Evolutionary conservation across 1,140 invertebrate species (phyloP).

Genomic region (Lasioglossum baleicum): DNA sequence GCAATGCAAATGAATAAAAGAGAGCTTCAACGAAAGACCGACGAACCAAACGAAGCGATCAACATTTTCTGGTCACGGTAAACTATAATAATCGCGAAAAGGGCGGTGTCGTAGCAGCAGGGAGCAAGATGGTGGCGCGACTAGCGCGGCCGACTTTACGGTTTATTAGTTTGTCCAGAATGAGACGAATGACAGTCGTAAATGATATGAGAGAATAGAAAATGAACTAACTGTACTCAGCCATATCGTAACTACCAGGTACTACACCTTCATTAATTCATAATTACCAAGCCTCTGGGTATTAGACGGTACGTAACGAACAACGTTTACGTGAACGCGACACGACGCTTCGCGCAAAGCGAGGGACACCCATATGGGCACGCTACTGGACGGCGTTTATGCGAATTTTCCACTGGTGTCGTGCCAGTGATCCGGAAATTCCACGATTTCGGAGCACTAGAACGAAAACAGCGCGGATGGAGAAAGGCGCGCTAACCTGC

Average conservation of each 20-base stretch:
- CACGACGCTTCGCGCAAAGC: slow-evolving; percentile 1
- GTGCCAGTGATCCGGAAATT: neutral
- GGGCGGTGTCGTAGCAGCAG: slow-evolving; percentile 54
- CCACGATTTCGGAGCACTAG: neutral
- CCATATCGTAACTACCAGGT: slow-evolving; percentile 71
- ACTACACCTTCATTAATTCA: slow-evolving; percentile 71
- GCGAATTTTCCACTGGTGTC: neutral
- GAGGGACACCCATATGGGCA: neutral
- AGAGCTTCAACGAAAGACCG: neutral
- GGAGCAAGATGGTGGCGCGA: slow-evolving; percentile 50
- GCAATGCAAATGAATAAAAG: neutral
- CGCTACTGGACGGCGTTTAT: neutral
- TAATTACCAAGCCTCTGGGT: slow-evolving; percentile 68
- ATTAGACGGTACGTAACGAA: slow-evolving; percentile 33
- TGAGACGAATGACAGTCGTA: slow-evolving; percentile 10
- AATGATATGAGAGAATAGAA: slow-evolving; percentile 60
- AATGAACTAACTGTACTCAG: slow-evolving; percentile 74
- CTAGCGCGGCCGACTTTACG: neutral
- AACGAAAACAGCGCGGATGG: neutral
- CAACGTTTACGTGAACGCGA: slow-evolving; percentile 30
- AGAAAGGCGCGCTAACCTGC: neutral
- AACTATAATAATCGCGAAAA: slow-evolving; percentile 20
- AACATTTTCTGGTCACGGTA: neutral
- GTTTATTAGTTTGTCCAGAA: neutral
- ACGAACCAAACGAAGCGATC: too few relatives aligned